Evolutionary conservation across 2,888 invertebrate species (phyloP), one percentile per base, ranked within the genome.

Genomic region (Philereme transversata): DNA sequence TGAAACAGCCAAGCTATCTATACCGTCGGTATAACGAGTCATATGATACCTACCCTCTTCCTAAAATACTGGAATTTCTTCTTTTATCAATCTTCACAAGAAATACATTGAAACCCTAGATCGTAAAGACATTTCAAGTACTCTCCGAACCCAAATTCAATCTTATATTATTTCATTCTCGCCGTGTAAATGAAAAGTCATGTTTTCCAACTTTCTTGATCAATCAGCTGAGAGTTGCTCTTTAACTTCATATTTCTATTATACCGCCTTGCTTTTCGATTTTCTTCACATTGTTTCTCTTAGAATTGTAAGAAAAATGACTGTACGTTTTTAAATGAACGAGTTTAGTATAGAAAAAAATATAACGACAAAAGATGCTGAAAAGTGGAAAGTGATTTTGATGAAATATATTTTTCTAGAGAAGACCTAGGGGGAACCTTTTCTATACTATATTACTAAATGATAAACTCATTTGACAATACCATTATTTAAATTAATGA

Each of bases 161-260:
- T 53, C 44, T 33, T 9, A 40, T 9, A 51, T 40, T 58, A 59
- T 53, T 48, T 49, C 44, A 44, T 48, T 59, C 36, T 53, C 41
- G 41, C 43, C 10, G 46, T 50, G 58, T 61, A 56, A 61, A 61
- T 56, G 50, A 53, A 64, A 61, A 59, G 58, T 58, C 64, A 46
- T 64, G 61, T 64, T 52, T 49, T 7, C 51, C 50, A 55, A 64
- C 44, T 54, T 54, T 45, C 51, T 49, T 51, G 35, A 57, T 64
- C 60, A 57, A 60, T 64, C 56, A 51, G 44, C 59, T 10, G 41
- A 41, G 45, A 46, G 33, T 33, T 53, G 53, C 50, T 44, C 33
- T 55, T 57, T 47, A 49, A 53, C 49, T 48, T 57, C 10, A 11
- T 46, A 46, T 51, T 57, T 47, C 44, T 62, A 53, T 53, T 46